Percentiles rank a stretch among this genome's conserved stretches.
phyloP scores from a whole-genome alignment of 2,888 invertebrate species.

The Drosophila tanythrix region DNA sequence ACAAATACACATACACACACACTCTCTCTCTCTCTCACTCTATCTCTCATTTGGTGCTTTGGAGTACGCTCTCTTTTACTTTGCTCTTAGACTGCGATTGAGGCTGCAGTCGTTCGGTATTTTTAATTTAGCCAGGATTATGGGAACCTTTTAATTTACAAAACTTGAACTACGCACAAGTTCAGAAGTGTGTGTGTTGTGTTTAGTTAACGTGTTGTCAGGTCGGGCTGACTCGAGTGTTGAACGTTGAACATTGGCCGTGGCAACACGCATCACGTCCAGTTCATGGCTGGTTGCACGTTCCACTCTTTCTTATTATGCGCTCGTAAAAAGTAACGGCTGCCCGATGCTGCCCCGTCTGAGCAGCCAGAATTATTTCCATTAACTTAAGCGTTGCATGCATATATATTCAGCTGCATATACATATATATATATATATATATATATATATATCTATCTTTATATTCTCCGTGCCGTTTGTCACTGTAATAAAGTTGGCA shows the following conservation, averaged over 20 bases:
- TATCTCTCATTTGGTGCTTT: neutral
- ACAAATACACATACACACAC: neutral
- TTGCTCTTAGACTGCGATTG: constrained; percentile 14
- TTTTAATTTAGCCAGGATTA: constrained; percentile 78
- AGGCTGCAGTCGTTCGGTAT: constrained; percentile 33
- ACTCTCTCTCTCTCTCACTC: neutral
- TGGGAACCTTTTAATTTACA: constrained; percentile 67
- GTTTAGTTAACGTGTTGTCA: constrained; percentile 51
- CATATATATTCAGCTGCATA: constrained; percentile 11
- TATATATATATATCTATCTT: constrained; percentile 15
- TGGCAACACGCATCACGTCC: constrained; percentile 67
- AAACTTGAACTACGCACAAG: constrained; percentile 34
- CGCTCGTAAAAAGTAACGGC: constrained; percentile 78
- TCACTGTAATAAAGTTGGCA: constrained; percentile 79
- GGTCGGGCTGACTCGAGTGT: constrained; percentile 27
- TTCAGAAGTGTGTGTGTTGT: constrained; percentile 15
- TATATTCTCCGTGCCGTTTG: constrained; percentile 60
- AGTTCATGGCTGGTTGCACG: constrained; percentile 65
- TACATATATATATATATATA: constrained; percentile 1
- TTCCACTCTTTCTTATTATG: constrained; percentile 75
- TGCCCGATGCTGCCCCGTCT: constrained; percentile 38
- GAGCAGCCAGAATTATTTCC: constrained; percentile 68
- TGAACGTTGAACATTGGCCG: constrained; percentile 20
- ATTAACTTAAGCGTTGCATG: constrained; percentile 71
- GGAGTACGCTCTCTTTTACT: constrained; percentile 20